Evolutionary conservation across 1,140 invertebrate genomes (phyloP).

Genomic region (Trichonephila inaurata): DNA sequence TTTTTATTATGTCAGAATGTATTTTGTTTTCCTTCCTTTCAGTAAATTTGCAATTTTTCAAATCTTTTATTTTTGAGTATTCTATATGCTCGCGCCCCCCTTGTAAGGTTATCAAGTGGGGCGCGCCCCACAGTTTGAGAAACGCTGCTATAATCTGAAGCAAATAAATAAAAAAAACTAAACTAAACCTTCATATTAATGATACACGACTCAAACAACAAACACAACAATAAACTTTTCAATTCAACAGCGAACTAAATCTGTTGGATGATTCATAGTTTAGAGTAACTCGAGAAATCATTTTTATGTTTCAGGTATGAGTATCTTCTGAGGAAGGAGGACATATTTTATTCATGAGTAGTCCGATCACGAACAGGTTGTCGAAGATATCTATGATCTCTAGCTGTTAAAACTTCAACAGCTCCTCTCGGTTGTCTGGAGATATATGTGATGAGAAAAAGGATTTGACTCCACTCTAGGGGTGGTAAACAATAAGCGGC

Average conservation of each 20-base stretch:
- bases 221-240: neutral
- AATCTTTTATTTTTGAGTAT: too few species aligned
- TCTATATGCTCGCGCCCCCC: too few species aligned
- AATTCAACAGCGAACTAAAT: neutral
- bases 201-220: too few species aligned
- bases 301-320: conserved; percentile 12
- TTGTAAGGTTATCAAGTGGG: too few species aligned
- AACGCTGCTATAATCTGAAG: too few species aligned
- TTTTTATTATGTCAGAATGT: too few species aligned
- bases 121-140: too few species aligned
- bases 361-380: neutral
- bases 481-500: conserved; percentile 10
- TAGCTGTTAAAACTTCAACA: neutral
- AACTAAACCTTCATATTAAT: too few species aligned
- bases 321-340: neutral
- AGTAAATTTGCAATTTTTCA: too few species aligned
- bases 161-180: too few species aligned
- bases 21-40: too few species aligned
- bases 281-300: neutral
- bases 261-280: neutral
- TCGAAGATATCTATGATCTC: neutral
- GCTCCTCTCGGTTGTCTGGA: neutral
- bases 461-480: neutral
- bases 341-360: conserved; percentile 4
- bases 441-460: neutral